Conservation (phyloP, 2,113 vertebrate genomes). For the Phodopus roborovskii region DNA sequence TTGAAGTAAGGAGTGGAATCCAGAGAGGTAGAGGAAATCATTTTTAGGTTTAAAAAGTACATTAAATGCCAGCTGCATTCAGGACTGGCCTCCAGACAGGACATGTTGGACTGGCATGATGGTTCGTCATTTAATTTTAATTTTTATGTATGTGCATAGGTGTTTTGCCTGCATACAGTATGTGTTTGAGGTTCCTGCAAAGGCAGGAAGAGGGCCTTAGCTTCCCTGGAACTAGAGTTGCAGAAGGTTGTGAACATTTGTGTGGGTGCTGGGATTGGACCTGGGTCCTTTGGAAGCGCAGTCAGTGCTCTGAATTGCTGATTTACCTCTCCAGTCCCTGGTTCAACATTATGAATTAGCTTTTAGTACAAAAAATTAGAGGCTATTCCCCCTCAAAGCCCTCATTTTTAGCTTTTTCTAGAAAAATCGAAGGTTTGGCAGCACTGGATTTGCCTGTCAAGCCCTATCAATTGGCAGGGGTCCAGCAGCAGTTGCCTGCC, state of each 20-base stretch:
- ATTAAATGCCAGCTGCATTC: neutral
- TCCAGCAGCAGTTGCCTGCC: neutral
- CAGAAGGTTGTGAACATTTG: neutral
- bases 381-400: neutral
- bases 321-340: neutral
- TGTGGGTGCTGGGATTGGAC: neutral
- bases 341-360: neutral
- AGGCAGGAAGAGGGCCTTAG: neutral
- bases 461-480: neutral
- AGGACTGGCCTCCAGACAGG: neutral
- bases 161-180: neutral
- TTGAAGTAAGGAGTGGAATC: fast-evolving
- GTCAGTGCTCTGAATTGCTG: neutral
- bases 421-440: neutral
- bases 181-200: neutral
- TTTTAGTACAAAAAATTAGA: neutral
- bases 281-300: neutral
- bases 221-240: neutral
- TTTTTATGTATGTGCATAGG: neutral
- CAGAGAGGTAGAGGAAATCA: neutral
- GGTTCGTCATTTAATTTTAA: neutral
- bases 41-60: neutral
- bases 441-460: neutral
- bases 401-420: neutral
- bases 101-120: fast-evolving